Evolutionary conservation across 2,113 vertebrate genomes (phyloP).

Genomic region (Lamprotornis superbus): DNA sequence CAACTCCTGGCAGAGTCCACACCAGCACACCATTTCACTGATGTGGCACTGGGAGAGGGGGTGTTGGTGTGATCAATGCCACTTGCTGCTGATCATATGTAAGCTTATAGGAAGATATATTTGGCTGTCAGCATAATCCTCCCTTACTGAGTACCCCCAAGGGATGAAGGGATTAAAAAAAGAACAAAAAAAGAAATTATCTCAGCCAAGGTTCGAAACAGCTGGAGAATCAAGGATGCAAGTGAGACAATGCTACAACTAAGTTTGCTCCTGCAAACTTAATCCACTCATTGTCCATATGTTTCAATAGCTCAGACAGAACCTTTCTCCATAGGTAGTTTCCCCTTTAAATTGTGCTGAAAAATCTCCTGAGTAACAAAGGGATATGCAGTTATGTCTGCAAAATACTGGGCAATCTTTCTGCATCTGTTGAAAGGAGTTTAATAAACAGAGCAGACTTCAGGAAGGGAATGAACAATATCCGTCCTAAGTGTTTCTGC

Average conservation of each 20-base stretch:
- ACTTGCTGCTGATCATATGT: background rate
- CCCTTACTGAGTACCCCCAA: background rate
- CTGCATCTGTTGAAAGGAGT: background rate
- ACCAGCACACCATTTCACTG: background rate
- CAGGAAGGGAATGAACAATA: background rate
- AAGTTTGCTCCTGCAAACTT: background rate
- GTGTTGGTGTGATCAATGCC: accelerated
- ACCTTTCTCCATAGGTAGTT: background rate
- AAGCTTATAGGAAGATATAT: background rate
- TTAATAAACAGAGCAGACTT: background rate
- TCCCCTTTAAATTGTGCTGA: background rate
- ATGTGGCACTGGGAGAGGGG: no score
- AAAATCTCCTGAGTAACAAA: background rate
- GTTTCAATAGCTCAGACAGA: background rate
- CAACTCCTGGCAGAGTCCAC: background rate
- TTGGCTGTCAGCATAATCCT: background rate
- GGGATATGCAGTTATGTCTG: background rate
- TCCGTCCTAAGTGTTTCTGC: background rate
- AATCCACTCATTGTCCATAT: background rate
- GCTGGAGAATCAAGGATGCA: background rate
- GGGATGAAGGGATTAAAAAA: background rate
- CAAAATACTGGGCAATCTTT: background rate
- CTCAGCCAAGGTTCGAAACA: background rate
- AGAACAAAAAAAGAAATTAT: background rate
- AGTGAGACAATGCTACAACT: background rate